Base-by-base conservation (phyloP, 2,797 vertebrate genomes). In the Falco naumanni region DNA sequence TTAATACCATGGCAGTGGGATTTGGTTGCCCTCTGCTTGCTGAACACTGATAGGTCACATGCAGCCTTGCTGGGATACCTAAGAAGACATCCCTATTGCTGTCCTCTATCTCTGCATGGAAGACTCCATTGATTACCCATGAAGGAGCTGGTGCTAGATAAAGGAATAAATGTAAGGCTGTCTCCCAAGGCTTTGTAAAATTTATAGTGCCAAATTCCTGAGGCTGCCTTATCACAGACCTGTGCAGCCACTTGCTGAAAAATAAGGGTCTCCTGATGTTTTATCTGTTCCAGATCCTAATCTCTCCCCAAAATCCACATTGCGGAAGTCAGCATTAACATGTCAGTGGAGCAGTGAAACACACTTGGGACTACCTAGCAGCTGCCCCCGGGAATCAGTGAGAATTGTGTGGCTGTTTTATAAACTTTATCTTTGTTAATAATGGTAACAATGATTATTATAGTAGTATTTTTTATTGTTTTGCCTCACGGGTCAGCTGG, bases 11-110 rank as follows among this genome's bases (percentile, higher is more conserved):
- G 79, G 66, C 51, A 70, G 39, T 34, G 59, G 45, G 39, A 94
- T 82, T 82, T 82, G 48, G 45, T 94, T 91, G 66, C 85, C 59
- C 56, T 82, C 87, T 95, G 54, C 66, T 86, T 90, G 63, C 54
- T 84, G 76, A 94, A 88, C 61, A 41, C 50, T 69, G 72, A 41
- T 53, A 87, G 59, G 61, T 71, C 61, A 66, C 20, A 76, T 14
- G 20, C 51, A 88, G 39, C 59, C 56, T 94, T 69, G 39, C 29
- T 82, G 39, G 51, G 25, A 78, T 81, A 86, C 47, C 54, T 86
- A 65, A 88, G 70, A 82, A 84, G 60, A 59, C 34, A 88, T 65
- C 47, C 45, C 26, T 78, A 16, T 41, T 90, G 37, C 50, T 84
- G 25, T 78, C 15, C 15, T 71, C 25, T 68, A 3, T 59, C 60